phyloP scores from a whole-genome alignment of 2,888 invertebrate genomes.

The Eubasilissa splendida region DNA sequence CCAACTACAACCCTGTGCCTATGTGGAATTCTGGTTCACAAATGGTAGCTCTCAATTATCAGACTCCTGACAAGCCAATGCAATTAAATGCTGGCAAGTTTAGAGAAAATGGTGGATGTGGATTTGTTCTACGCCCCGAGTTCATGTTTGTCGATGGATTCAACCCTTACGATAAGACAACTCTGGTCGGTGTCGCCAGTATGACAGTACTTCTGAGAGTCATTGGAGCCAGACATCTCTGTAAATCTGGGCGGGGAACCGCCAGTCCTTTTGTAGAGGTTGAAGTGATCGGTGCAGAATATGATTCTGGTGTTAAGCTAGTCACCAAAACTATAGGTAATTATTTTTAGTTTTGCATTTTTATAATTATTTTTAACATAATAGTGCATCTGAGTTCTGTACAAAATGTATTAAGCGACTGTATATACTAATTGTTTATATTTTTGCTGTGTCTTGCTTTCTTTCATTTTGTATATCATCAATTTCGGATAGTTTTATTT shows the following conservation, averaged over 20 bases:
- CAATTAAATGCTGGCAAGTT: conserved; percentile 96
- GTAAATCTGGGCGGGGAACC: conserved; percentile 86
- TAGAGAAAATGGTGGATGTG: conserved; percentile 92
- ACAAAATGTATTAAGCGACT: neutral
- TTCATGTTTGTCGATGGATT: conserved; percentile 88
- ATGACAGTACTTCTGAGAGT: conserved; percentile 81
- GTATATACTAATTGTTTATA: neutral
- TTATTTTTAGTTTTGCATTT: conserved; percentile 6
- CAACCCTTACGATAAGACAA: conserved; percentile 82
- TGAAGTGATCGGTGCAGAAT: conserved; percentile 90
- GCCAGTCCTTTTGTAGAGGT: conserved; percentile 94
- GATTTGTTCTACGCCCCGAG: conserved; percentile 92
- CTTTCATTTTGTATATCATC: neutral
- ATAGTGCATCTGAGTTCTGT: neutral
- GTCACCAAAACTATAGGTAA: conserved; percentile 88
- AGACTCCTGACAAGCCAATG: conserved; percentile 96
- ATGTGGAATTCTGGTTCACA: conserved; percentile 98
- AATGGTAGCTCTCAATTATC: conserved; percentile 98
- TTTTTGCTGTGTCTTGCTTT: neutral
- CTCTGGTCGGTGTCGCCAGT: conserved; percentile 74
- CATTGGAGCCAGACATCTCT: conserved; percentile 91
- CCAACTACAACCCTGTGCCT: conserved; percentile 95
- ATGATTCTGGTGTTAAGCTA: conserved; percentile 86
- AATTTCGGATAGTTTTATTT: too few relatives aligned
- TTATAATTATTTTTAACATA: too few relatives aligned